Conservation (phyloP, 1,140 invertebrate species). For the Danaus melanippus region DNA sequence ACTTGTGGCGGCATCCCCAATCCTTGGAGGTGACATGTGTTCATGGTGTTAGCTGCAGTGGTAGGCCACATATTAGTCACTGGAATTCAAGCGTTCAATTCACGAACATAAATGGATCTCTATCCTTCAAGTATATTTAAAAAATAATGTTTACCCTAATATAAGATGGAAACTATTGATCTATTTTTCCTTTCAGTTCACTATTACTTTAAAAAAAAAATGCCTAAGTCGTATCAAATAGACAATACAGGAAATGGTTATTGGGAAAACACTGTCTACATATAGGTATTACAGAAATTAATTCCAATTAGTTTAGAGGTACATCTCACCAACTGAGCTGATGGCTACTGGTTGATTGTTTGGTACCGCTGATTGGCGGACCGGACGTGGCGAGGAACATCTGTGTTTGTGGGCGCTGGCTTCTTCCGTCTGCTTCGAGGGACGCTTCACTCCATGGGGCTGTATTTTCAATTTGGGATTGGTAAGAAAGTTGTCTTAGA, state of each 20-base stretch:
- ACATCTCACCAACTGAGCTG: slow-evolving; percentile 22
- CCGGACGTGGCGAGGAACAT: slow-evolving; percentile 21
- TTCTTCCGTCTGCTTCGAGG: slow-evolving; percentile 27
- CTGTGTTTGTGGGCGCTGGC: slow-evolving; percentile 27
- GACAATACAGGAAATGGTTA: no score
- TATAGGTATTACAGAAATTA: no score
- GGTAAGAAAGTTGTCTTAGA: no score
- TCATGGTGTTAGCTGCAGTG: slow-evolving; percentile 29
- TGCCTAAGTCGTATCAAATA: no score
- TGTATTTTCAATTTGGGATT: slow-evolving; percentile 1
- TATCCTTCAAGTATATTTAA: no score
- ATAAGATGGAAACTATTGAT: no score
- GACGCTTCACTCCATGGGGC: slow-evolving; percentile 34
- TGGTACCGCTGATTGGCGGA: slow-evolving; percentile 4
- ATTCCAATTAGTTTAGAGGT: not conserved
- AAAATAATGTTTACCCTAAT: no score
- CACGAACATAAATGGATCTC: no score
- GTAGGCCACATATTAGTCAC: slow-evolving; percentile 24
- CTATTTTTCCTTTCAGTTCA: no score
- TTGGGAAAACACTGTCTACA: no score
- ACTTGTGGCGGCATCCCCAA: slow-evolving; percentile 38
- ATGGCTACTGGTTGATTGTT: slow-evolving; percentile 6
- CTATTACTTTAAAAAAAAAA: no score
- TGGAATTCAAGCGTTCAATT: slow-evolving; percentile 6
- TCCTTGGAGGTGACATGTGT: slow-evolving; percentile 30